phyloP scores from a whole-genome alignment of 1,140 invertebrate species.

The Ylistrum balloti region DNA sequence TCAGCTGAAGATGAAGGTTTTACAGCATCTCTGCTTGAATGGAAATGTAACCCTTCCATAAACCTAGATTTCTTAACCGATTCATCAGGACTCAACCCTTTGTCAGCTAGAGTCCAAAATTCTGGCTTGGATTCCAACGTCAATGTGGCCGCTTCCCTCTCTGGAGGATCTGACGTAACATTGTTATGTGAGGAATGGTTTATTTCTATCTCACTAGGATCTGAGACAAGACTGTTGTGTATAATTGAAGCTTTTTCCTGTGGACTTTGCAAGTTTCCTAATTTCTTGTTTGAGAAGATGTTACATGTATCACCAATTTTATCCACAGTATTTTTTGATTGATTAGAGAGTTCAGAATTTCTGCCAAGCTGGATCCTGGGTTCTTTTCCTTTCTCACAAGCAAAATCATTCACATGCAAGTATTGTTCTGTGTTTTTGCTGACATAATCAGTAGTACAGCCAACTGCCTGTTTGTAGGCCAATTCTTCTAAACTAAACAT shows the following conservation, averaged over 20 bases:
- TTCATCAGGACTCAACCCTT: neutral
- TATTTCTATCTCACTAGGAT: too few species aligned
- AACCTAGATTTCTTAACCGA: neutral
- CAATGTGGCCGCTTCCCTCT: neutral
- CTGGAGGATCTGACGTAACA: neutral
- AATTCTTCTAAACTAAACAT: conserved; percentile 15
- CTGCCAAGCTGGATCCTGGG: too few species aligned
- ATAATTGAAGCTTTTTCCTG: too few species aligned
- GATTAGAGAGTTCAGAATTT: too few species aligned
- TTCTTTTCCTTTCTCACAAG: too few species aligned
- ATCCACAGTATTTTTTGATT: too few species aligned
- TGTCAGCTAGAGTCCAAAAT: neutral
- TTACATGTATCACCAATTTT: too few species aligned
- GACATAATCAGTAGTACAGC: neutral
- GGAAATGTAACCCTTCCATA: neutral
- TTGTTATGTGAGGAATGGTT: neutral
- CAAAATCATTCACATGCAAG: too few species aligned
- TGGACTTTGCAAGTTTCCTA: too few species aligned
- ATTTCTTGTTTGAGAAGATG: too few species aligned
- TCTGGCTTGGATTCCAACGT: neutral
- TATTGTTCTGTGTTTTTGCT: too few species aligned
- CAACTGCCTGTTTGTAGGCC: neutral
- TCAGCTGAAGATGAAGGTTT: neutral
- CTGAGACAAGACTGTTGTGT: too few species aligned
- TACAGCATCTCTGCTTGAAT: neutral